phyloP scores from a whole-genome alignment of 2,797 vertebrate species.

The Sus cebifrons region DNA sequence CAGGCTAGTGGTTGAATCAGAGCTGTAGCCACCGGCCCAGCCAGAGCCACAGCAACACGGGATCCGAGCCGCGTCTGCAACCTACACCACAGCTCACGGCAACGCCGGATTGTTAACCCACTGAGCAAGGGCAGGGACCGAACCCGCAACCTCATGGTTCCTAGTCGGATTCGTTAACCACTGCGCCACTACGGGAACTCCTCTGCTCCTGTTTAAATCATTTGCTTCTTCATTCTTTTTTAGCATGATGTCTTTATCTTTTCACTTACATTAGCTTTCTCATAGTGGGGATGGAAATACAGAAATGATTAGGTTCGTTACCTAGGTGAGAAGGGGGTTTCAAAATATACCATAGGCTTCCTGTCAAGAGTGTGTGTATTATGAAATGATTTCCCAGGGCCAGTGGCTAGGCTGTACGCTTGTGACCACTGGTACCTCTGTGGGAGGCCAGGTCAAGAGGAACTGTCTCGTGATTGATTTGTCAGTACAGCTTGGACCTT shows the following conservation, averaged over 20 bases:
- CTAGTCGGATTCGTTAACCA: too few relatives aligned
- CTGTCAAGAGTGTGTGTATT: background rate
- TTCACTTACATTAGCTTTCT: constrained; percentile 30
- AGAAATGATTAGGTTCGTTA: constrained; percentile 53
- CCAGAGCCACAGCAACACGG: too few relatives aligned
- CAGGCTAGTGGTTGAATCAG: too few relatives aligned
- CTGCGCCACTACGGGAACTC: too few relatives aligned
- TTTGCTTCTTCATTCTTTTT: constrained; percentile 14
- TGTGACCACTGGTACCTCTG: background rate
- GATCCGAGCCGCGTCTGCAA: too few relatives aligned
- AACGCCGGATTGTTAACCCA: too few relatives aligned
- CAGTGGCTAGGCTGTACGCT: background rate
- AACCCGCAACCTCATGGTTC: too few relatives aligned
- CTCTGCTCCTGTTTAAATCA: background rate
- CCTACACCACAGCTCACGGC: too few relatives aligned
- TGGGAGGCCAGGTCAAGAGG: background rate
- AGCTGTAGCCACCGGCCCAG: too few relatives aligned
- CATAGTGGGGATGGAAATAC: background rate
- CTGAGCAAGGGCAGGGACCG: too few relatives aligned
- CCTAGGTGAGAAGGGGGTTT: background rate
- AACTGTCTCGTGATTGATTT: constrained; percentile 10
- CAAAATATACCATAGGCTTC: background rate
- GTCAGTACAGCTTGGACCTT: background rate
- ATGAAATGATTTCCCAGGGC: background rate
- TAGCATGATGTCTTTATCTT: background rate